Conservation (phyloP, 2,888 invertebrate genomes). For the Drosophila paranaensis region DNA sequence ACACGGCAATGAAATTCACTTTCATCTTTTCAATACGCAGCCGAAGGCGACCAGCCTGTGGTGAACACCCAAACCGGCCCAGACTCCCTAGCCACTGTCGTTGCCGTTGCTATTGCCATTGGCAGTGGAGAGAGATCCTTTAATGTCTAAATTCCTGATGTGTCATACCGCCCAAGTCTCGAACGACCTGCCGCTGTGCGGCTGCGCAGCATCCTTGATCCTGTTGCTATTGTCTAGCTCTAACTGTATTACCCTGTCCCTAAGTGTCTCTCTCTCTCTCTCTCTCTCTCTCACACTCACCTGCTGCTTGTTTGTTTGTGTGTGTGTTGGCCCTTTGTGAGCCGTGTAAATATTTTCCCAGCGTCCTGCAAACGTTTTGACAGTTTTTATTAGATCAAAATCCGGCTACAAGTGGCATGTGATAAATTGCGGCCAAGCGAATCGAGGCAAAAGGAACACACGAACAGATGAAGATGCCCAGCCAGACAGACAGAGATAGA, state of each 20-base stretch:
- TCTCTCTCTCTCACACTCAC: background rate
- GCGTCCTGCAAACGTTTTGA: conserved; percentile 80
- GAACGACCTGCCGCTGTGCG: conserved; percentile 56
- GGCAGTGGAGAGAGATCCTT: conserved; percentile 49
- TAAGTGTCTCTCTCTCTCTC: conserved; percentile 5
- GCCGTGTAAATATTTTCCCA: conserved; percentile 81
- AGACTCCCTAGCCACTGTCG: conserved; percentile 3
- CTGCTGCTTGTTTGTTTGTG: conserved; percentile 3
- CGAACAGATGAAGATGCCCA: conserved; percentile 32
- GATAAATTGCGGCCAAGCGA: conserved; percentile 72
- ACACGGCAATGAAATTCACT: conserved; percentile 62
- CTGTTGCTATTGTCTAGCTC: conserved; percentile 56
- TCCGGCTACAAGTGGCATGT: conserved; percentile 75
- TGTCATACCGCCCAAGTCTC: conserved; percentile 72
- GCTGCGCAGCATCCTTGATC: conserved; percentile 55
- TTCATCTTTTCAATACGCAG: conserved; percentile 71
- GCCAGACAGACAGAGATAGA: conserved; percentile 30
- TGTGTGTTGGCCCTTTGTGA: conserved; percentile 39
- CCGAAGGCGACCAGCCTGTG: conserved; percentile 38
- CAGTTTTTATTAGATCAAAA: conserved; percentile 82
- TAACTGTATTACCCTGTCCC: conserved; percentile 61
- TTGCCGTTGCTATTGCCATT: background rate
- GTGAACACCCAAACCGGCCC: conserved; percentile 55
- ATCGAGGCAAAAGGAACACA: conserved; percentile 14
- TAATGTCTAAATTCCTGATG: conserved; percentile 76